These are phyloP conservation scores for Phataginus tetradactyla DNA, from an alignment of 2,797 vertebrate genomes.

Conservation along the genomic window DNA sequence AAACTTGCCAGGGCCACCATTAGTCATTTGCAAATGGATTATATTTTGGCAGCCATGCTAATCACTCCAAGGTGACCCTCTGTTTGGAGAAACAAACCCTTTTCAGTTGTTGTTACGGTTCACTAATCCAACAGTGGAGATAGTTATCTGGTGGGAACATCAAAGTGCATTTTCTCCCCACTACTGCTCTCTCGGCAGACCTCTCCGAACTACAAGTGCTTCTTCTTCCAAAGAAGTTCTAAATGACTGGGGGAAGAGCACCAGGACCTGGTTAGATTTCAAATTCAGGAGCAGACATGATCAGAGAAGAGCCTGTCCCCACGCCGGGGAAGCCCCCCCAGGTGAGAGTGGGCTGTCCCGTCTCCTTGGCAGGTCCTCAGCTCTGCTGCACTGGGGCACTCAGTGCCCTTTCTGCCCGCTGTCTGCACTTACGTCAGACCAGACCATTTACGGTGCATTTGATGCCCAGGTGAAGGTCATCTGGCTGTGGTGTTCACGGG, in stretches of 20 bases:
- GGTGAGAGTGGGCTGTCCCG: not conserved
- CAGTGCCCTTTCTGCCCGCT: not conserved
- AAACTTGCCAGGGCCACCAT: constrained; percentile 54
- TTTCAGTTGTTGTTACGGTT: constrained; percentile 13
- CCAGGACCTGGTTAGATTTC: not conserved
- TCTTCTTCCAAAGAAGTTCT: not conserved
- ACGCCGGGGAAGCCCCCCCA: not conserved
- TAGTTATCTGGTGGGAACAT: not conserved
- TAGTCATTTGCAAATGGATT: constrained; percentile 45
- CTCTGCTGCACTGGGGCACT: accelerated
- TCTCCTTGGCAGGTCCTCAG: too few species aligned
- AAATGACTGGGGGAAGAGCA: not conserved
- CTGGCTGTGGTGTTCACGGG: not conserved
- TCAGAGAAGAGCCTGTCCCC: not conserved
- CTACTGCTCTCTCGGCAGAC: not conserved
- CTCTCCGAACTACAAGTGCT: not conserved
- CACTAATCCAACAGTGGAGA: not conserved
- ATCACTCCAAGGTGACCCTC: constrained; percentile 73
- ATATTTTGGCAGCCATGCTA: constrained; percentile 65
- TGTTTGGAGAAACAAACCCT: constrained; percentile 68
- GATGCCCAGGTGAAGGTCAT: not conserved
- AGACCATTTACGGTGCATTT: not conserved
- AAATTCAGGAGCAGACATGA: not conserved
- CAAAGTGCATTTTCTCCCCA: not conserved
- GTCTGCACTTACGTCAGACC: not conserved